phyloP scores from a whole-genome alignment of 2,797 vertebrate species.

The Lindbergichthys nudifrons region DNA sequence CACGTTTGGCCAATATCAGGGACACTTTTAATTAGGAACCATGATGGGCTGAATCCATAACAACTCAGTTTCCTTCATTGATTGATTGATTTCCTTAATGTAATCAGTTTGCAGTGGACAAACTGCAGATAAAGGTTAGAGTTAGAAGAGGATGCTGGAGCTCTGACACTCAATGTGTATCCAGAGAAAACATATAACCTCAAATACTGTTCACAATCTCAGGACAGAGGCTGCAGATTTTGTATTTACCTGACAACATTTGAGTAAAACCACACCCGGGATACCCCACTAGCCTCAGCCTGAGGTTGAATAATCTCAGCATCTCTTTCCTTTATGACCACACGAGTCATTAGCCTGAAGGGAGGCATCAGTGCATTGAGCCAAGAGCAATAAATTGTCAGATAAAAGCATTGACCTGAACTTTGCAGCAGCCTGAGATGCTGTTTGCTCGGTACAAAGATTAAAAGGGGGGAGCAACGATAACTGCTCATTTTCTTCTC shows the following conservation, averaged over 20 bases:
- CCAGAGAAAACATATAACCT: not conserved
- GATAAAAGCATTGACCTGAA: slow-evolving; percentile 68
- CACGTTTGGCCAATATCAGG: not conserved
- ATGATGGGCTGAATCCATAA: not conserved
- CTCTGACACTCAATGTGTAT: not conserved
- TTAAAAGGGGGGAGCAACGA: not conserved
- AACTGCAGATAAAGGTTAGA: slow-evolving; percentile 19
- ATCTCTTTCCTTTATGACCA: slow-evolving; percentile 39
- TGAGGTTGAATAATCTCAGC: slow-evolving; percentile 36
- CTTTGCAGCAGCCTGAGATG: slow-evolving; percentile 55
- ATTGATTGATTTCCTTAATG: slow-evolving; percentile 47
- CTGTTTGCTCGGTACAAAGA: slow-evolving; percentile 61
- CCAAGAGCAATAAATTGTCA: slow-evolving; percentile 66
- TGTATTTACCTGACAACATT: slow-evolving; percentile 11
- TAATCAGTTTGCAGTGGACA: slow-evolving; percentile 29
- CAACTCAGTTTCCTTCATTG: slow-evolving; percentile 26
- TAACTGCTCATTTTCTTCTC: slow-evolving; percentile 28
- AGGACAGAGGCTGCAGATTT: not conserved
- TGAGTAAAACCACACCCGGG: slow-evolving; percentile 18
- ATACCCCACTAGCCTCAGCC: not conserved
- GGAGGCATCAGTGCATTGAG: slow-evolving; percentile 58
- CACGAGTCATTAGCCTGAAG: slow-evolving; percentile 53
- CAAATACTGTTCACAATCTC: not conserved
- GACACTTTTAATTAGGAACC: slow-evolving; percentile 26
- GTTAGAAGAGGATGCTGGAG: not conserved